phyloP scores from a whole-genome alignment of 2,797 vertebrate genomes.

The Capromys pilorides region DNA sequence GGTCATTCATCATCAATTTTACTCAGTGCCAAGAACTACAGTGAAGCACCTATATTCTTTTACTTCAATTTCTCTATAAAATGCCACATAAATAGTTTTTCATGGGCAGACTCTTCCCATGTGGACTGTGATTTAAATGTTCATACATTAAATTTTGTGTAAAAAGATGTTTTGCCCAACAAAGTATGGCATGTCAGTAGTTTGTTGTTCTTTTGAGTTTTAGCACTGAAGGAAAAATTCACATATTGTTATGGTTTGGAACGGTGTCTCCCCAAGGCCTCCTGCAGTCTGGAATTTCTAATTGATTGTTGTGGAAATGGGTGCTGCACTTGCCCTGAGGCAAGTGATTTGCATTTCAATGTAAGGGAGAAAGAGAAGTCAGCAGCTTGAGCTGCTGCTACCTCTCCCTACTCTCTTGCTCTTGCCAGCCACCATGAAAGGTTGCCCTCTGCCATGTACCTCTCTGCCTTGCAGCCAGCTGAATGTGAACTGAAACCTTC shows the following conservation, averaged over 20 bases:
- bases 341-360: too few relatives aligned
- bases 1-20: slow-evolving; percentile 64
- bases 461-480: too few relatives aligned
- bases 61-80: slow-evolving; percentile 53
- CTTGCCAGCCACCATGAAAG: too few relatives aligned
- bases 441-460: too few relatives aligned
- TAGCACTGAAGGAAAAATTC: slow-evolving; percentile 16
- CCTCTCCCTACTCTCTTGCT: too few relatives aligned
- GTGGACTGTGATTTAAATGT: background rate
- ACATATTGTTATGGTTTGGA: background rate
- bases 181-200: slow-evolving; percentile 16
- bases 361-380: too few relatives aligned
- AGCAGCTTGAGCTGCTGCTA: too few relatives aligned
- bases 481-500: too few relatives aligned
- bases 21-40: slow-evolving; percentile 52
- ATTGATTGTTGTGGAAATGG: too few relatives aligned
- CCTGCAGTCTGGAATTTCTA: too few relatives aligned
- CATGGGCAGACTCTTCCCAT: background rate
- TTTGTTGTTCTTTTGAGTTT: slow-evolving; percentile 41
- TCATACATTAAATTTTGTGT: background rate
- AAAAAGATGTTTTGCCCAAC: background rate
- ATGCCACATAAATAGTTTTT: slow-evolving; percentile 17
- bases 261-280: too few relatives aligned
- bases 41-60: background rate
- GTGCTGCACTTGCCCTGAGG: too few relatives aligned